A percentile compares a stretch with the other conserved stretches of the same genome.
phyloP scores from a whole-genome alignment of 2,113 vertebrate genomes.

The Upupa epops region DNA sequence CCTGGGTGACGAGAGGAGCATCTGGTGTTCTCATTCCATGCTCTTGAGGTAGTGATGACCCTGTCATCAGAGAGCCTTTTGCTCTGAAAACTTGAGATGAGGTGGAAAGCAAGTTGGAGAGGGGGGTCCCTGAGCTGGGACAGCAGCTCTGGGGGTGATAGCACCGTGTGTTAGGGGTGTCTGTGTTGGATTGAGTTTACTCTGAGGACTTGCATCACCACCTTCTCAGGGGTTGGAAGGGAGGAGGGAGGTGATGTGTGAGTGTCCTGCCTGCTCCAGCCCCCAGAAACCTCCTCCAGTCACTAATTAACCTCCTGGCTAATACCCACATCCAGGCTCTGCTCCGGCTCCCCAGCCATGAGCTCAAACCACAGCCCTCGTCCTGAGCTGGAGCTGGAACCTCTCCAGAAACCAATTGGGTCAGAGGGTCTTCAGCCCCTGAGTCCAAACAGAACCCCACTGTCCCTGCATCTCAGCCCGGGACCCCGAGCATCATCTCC shows the following conservation, averaged over 20 bases:
- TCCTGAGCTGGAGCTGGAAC: background rate
- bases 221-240: background rate
- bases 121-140: background rate
- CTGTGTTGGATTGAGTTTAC: background rate
- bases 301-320: slow-evolving; percentile 15
- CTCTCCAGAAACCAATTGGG: background rate
- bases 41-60: background rate
- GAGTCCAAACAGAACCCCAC: background rate
- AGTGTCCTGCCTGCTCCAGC: background rate
- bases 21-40: fast-evolving
- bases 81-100: background rate
- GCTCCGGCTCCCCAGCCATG: background rate
- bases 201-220: background rate
- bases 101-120: background rate
- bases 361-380: background rate
- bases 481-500: background rate
- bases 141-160: background rate
- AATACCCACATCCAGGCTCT: background rate
- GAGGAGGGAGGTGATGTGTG: fast-evolving
- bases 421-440: background rate
- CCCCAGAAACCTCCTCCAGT: background rate
- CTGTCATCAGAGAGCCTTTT: background rate
- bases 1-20: fast-evolving
- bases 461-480: fast-evolving
- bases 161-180: background rate